Evolutionary conservation across 2,888 invertebrate genomes (phyloP).

Genomic region (Allolobophora icterica): DNA sequence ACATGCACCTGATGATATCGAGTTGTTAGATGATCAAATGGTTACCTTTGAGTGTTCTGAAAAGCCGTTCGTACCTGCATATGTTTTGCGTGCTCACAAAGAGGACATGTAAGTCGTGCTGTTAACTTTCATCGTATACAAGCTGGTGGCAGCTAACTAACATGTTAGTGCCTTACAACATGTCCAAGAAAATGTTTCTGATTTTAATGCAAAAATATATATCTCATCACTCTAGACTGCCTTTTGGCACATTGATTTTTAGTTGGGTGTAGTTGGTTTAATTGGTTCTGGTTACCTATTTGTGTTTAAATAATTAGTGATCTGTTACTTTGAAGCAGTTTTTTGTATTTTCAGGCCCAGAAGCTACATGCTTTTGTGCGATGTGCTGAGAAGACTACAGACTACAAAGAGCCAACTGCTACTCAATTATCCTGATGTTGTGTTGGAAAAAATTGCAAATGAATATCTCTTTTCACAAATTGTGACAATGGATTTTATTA

Average conservation of each 20-base stretch:
- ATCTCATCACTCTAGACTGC: background rate
- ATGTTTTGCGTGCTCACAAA: slow-evolving; percentile 10
- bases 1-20: background rate
- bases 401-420: background rate
- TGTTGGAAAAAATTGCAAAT: background rate
- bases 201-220: background rate
- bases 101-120: background rate
- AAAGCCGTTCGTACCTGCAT: slow-evolving; percentile 2
- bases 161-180: background rate
- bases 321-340: too few relatives aligned
- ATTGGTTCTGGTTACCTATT: background rate
- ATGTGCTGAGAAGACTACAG: background rate
- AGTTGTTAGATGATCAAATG: background rate
- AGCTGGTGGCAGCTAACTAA: background rate
- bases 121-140: background rate
- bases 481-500: background rate
- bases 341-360: slow-evolving; percentile 26
- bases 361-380: background rate
- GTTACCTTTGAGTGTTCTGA: slow-evolving; percentile 23
- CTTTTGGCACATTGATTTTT: too few relatives aligned
- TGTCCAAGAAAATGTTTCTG: background rate
- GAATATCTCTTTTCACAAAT: slow-evolving; percentile 19
- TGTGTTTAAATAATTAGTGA: background rate
- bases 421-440: slow-evolving; percentile 7
- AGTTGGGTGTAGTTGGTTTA: background rate